These are phyloP conservation scores for Phenganax marumi DNA, from an alignment of 92 coral and sea anemone genomes.

Conservation along the genomic window DNA sequence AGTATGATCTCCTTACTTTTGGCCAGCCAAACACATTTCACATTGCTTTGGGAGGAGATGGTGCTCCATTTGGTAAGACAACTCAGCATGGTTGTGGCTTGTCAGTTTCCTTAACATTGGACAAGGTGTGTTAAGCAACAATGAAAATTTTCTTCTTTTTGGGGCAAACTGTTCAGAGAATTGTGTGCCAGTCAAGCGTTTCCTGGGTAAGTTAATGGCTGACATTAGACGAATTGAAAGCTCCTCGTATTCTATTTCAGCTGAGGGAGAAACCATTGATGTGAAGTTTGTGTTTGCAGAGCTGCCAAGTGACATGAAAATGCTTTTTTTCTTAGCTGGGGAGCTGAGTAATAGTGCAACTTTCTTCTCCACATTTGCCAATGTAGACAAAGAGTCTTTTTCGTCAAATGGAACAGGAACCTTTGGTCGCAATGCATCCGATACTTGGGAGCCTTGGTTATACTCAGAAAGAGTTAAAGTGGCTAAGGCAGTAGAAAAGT, in stretches of 20 bases:
- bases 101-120: too few relatives aligned
- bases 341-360: constrained; percentile 57
- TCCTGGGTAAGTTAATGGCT: constrained; percentile 23
- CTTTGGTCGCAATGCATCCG: constrained; percentile 40
- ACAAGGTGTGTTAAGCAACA: too few relatives aligned
- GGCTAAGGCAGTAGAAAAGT: constrained; percentile 35
- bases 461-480: constrained; percentile 17
- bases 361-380: constrained; percentile 43
- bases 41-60: too few relatives aligned
- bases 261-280: constrained; percentile 20
- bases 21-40: too few relatives aligned
- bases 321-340: constrained; percentile 47
- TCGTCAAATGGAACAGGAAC: constrained; percentile 18
- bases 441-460: constrained; percentile 52
- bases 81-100: too few relatives aligned
- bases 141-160: constrained; percentile 51
- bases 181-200: constrained; percentile 46
- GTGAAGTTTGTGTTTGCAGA: constrained; percentile 52
- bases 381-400: constrained; percentile 12
- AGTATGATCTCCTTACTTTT: too few relatives aligned
- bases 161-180: constrained; percentile 60
- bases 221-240: constrained; percentile 40
- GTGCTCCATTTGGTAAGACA: too few relatives aligned
- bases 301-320: constrained; percentile 56
- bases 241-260: constrained; percentile 29